Evolutionary conservation across 2,113 vertebrate genomes (phyloP).

Genomic region (Dipodomys spectabilis): DNA sequence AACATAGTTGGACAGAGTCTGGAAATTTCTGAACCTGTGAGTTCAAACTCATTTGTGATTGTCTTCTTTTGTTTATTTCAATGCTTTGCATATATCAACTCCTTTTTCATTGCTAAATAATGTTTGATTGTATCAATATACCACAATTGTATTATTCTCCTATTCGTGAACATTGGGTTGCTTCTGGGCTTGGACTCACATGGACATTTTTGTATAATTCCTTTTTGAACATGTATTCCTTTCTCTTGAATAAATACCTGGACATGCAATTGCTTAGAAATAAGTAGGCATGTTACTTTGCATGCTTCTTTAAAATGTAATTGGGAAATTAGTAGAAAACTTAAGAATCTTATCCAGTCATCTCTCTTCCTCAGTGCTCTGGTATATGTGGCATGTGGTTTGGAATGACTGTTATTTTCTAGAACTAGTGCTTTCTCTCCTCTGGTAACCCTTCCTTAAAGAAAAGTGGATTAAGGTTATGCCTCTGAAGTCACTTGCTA

Average conservation of each 20-base stretch:
- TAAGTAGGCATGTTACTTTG: neutral
- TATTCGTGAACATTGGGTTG: neutral
- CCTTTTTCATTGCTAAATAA: neutral
- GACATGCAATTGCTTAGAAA: neutral
- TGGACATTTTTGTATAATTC: neutral
- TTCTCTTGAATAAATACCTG: conserved; percentile 25
- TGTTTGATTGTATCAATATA: neutral
- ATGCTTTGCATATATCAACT: neutral
- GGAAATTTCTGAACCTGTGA: conserved; percentile 26
- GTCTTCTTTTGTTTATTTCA: neutral
- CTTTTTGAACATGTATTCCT: neutral
- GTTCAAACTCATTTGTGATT: neutral
- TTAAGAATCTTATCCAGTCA: neutral
- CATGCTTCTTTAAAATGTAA: neutral
- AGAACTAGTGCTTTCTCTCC: neutral
- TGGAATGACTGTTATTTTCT: conserved; percentile 5
- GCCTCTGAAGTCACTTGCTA: neutral
- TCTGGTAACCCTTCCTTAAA: neutral
- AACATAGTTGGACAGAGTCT: neutral
- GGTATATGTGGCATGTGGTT: neutral
- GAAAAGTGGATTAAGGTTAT: neutral
- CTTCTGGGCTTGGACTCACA: conserved; percentile 13
- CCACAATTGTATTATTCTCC: conserved; percentile 10
- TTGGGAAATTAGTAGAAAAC: neutral
- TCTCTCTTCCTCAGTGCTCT: neutral